Base-by-base conservation (phyloP, 2,888 invertebrate species). In the Seira sanloemensis region DNA sequence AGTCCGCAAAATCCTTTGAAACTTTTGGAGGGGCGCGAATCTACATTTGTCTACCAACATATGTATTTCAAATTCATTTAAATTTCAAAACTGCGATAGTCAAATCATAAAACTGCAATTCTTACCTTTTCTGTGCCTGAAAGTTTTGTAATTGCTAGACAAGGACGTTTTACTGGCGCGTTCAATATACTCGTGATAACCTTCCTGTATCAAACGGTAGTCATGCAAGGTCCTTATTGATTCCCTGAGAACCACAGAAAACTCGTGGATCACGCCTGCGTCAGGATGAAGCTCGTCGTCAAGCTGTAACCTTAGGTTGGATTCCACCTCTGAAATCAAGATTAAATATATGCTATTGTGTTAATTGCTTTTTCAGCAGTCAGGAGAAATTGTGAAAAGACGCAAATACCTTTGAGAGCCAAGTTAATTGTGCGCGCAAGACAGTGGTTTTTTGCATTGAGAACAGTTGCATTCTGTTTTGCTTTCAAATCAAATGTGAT, bases 211-310 rank as follows among this genome's bases (percentile, higher is more conserved):
- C 24, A 50, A 16, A n/a, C 37, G 27, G 23, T 76, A 76, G 2
- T 69, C 65, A 46, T 81, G 37, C 19, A 81, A 24, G 4, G 67
- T 66, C 16, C 71, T n/a, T 1, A 81, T 76, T n/a, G 81, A 81
- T 9, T 69, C 69, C 21, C 46, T 25, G 16, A 81, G 75, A 18
- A 81, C 76, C 5, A 7, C 50, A 7, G 24, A n/a, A 25, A 81
- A 81, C 26, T 81, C 76, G 5, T 18, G 12, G 16, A 21, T 2
- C 1, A 62, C 68, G 0, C 27, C 23, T n/a, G n/a, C n/a, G n/a
- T n/a, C n/a, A n/a, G n/a, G n/a, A n/a, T n/a, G n/a, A n/a, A n/a
- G n/a, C n/a, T n/a, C n/a, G n/a, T n/a, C n/a, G 4, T 75, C 73
- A 18, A 69, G n/a, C 2, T 74, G 66, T 18, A 58, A 19, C 25